Percentiles rank a stretch among this genome's conserved stretches.
These are phyloP conservation scores for Anthopleura sola DNA, from an alignment of 64 coral and sea anemone species.

Conservation along the genomic window DNA sequence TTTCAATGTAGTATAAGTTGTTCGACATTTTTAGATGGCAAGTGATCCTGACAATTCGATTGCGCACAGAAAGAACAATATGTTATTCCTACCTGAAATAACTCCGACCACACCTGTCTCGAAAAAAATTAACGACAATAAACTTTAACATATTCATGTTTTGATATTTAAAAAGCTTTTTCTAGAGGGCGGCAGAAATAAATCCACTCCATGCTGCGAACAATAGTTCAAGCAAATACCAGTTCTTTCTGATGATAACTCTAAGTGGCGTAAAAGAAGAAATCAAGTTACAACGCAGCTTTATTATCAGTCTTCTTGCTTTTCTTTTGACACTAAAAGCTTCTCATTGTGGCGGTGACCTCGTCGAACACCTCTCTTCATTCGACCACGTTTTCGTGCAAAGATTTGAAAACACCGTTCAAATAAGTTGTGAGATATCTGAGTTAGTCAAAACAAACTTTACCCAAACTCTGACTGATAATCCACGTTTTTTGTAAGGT, in stretches of 20 bases:
- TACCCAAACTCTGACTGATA: not conserved
- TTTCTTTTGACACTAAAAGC: constrained; percentile 5
- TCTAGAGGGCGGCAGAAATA: not conserved
- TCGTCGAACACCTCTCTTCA: not conserved
- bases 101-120: not conserved
- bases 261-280: not conserved
- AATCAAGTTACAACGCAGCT: not conserved
- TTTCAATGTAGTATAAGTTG: no score
- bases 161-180: constrained; percentile 11
- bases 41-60: not conserved
- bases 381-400: constrained; percentile 4
- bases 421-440: not conserved
- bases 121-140: not conserved
- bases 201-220: not conserved
- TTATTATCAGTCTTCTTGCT: not conserved
- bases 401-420: not conserved
- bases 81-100: not conserved
- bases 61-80: not conserved
- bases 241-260: not conserved
- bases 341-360: not conserved
- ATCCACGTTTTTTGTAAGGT: not conserved
- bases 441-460: not conserved
- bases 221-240: not conserved
- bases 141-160: not conserved
- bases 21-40: not conserved